A percentile compares a stretch with the other conserved stretches of the same genome.
Conservation (phyloP, 2,888 invertebrate species). For the Nemurella pictetii region DNA sequence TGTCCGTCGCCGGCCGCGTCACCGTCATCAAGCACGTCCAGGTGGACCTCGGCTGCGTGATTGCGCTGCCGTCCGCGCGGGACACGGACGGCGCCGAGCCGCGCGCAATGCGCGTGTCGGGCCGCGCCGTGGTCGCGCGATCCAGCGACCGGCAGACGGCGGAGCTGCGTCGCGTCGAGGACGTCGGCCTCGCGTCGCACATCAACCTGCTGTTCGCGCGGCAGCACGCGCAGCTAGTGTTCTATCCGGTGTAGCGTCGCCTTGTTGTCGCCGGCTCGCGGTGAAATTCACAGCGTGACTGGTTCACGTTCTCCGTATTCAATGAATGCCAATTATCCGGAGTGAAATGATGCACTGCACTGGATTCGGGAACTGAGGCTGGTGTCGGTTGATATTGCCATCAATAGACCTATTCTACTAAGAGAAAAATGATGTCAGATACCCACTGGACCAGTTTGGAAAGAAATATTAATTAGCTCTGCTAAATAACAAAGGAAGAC, state of each 20-base stretch:
- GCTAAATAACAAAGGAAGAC: no score
- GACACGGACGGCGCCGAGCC: slow-evolving; percentile 58
- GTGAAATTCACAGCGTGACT: no score
- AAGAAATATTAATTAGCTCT: no score
- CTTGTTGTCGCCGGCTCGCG: no score
- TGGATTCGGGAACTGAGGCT: no score
- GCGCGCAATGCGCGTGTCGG: slow-evolving; percentile 68
- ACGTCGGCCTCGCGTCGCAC: slow-evolving; percentile 70
- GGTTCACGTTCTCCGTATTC: no score
- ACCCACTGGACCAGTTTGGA: no score
- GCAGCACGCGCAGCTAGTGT: slow-evolving; percentile 66
- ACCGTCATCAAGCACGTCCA: slow-evolving; percentile 66
- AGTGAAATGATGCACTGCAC: no score
- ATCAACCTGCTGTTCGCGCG: slow-evolving; percentile 66
- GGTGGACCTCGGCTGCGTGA: slow-evolving; percentile 69
- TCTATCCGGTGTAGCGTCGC: slow-evolving; percentile 61
- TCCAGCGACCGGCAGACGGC: slow-evolving; percentile 61
- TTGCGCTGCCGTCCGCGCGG: slow-evolving; percentile 59
- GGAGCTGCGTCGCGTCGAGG: slow-evolving; percentile 62
- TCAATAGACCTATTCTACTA: no score
- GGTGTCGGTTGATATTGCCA: no score
- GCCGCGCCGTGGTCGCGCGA: slow-evolving; percentile 66
- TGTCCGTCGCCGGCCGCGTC: slow-evolving; percentile 44
- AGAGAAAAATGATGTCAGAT: no score
- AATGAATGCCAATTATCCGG: no score